Base-by-base conservation (phyloP, 2,797 vertebrate genomes). In the Bufotes viridis region DNA sequence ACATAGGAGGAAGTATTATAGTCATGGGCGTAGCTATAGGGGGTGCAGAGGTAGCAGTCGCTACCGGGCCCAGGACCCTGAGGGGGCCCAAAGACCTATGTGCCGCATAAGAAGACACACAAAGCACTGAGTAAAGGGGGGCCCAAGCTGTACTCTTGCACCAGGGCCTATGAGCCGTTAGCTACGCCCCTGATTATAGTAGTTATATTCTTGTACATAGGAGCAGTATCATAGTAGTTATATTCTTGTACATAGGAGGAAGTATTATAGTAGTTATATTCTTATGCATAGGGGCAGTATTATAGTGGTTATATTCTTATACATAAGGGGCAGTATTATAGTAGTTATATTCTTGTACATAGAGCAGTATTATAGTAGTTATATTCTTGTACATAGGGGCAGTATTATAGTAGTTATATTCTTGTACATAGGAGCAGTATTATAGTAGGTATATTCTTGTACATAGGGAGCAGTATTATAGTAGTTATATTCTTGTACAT, bases 261-360 rank as follows among this genome's bases (percentile, higher is more conserved):
- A 72, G 29, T 72, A 72, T 72, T 72, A 72, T 72, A 72, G 70
- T 72, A 72, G 70, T 42, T 72, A 72, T 72, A 72, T 72, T 72
- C 70, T 72, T 42, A 15, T 72, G 42, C 15, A 72, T 72, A 72
- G 70, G 29, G 3, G 70, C 29, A 72, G 29, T 72, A 72, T 72
- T 72, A 72, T 72, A 72, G 69, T 72, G 18, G 69, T 72, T 72
- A 72, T 72, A 72, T 72, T 20, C 70, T 72, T 72, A 15, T 72
- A 72, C 15, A 72, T 72, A 42, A 29, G 70, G n/a, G 10, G 70
- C 29, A 72, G 70, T 72, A 72, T 72, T 42, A 72, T 72, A 72
- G 70, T 72, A 72, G 70, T 72, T 72, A 72, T 42, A 42, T 42
- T 72, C 70, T 42, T 72, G 70, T 72, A 72, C 15, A 72, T 72